Percentiles rank a stretch among this genome's conserved stretches.
Conservation (phyloP, 2,797 vertebrate genomes). For the Eulemur coronatus region DNA sequence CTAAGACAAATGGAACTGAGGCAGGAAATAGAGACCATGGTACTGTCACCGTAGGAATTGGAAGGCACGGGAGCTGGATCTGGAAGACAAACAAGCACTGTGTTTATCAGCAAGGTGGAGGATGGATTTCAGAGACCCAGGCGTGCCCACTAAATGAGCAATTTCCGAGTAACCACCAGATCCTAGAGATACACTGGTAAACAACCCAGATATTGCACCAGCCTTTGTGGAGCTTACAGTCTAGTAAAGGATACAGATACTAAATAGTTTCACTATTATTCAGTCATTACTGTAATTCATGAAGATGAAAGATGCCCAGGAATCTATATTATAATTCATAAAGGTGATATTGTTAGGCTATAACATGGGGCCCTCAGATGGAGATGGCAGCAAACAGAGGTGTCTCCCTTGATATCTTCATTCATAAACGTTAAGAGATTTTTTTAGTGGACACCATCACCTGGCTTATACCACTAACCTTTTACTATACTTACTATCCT, state of each 20-base stretch:
- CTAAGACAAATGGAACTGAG: slow-evolving; percentile 67
- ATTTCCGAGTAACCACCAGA: not conserved
- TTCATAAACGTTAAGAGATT: not conserved
- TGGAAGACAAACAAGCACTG: not conserved
- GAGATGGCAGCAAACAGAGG: not conserved
- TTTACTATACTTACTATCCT: not conserved
- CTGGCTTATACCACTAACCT: not conserved
- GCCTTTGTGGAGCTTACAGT: not conserved
- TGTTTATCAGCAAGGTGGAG: not conserved
- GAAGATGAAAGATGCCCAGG: not conserved
- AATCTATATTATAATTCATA: not conserved
- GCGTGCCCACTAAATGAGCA: not conserved
- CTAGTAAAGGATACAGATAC: not conserved
- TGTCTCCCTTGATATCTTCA: not conserved
- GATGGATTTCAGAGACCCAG: not conserved
- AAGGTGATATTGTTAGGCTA: not conserved
- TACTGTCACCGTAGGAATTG: slow-evolving; percentile 44
- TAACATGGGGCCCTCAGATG: not conserved
- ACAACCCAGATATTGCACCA: not conserved
- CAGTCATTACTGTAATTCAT: not conserved
- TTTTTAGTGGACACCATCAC: not conserved
- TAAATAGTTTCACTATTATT: not conserved
- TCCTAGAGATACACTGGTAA: not conserved
- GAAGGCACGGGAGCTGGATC: slow-evolving; percentile 52
- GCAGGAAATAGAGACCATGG: slow-evolving; percentile 45